Evolutionary conservation across 2,888 invertebrate genomes (phyloP).

Genomic region (Amiota minor): DNA sequence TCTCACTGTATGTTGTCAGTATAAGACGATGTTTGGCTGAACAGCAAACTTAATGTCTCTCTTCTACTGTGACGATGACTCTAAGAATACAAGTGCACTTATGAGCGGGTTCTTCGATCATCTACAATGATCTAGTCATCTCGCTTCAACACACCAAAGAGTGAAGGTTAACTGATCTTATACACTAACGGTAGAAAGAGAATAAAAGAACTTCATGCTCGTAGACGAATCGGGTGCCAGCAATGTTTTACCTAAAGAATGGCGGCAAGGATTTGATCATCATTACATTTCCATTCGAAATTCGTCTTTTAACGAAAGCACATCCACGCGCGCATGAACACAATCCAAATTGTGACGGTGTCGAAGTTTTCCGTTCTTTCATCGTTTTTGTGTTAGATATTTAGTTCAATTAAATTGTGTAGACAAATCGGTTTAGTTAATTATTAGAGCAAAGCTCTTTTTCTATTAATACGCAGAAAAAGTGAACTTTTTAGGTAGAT

Average conservation of each 20-base stretch:
- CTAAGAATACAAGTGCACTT: too few species aligned
- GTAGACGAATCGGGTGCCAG: constrained; percentile 50
- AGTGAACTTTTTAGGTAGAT: constrained; percentile 44
- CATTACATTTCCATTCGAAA: constrained; percentile 59
- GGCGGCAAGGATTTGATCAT: constrained; percentile 56
- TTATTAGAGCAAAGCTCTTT: not conserved
- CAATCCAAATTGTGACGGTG: not conserved
- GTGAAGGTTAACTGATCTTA: not conserved
- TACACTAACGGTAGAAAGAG: constrained; percentile 34
- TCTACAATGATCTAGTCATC: too few species aligned
- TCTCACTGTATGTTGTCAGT: too few species aligned
- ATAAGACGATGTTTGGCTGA: too few species aligned
- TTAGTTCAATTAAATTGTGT: too few species aligned
- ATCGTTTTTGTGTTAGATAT: too few species aligned
- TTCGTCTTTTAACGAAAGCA: too few species aligned
- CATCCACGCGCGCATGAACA: too few species aligned
- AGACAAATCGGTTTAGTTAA: not conserved
- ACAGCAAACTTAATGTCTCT: not conserved
- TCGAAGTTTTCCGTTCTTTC: not conserved
- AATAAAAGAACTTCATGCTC: constrained; percentile 43
- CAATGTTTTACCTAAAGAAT: constrained; percentile 57
- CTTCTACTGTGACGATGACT: not conserved
- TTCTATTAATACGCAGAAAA: not conserved
- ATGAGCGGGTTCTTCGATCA: too few species aligned
- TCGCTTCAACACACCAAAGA: not conserved